Percentiles rank a stretch among this genome's conserved stretches.
These are phyloP conservation scores for Gastracanthus pulcherrimus DNA, from an alignment of 2,888 invertebrate species.

Conservation along the genomic window DNA sequence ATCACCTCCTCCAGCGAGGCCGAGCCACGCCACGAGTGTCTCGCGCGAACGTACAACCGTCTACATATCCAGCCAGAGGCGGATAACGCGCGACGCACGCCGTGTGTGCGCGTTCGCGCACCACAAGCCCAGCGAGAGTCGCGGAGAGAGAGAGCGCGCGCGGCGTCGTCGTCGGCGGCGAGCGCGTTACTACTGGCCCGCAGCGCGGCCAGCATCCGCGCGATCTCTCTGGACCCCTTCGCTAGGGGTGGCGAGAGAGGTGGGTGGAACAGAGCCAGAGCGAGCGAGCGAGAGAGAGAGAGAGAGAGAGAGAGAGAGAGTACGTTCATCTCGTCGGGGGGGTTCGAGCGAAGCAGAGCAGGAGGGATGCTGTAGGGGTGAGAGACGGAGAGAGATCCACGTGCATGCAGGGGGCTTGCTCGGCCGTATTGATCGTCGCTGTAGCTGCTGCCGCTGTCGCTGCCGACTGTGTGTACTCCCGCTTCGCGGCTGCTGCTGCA, in stretches of 20 bases:
- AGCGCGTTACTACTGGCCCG: slow-evolving; percentile 47
- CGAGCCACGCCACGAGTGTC: too few relatives aligned
- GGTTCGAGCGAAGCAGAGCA: background rate
- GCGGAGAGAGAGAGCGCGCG: too few relatives aligned
- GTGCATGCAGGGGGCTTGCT: background rate
- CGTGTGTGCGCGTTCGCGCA: too few relatives aligned
- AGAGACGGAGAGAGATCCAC: slow-evolving; percentile 11
- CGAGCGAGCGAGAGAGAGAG: slow-evolving; percentile 2
- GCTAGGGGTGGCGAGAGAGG: background rate
- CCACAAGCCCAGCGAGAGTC: too few relatives aligned
- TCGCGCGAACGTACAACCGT: too few relatives aligned
- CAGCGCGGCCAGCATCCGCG: slow-evolving; percentile 51
- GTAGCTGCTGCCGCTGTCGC: background rate
- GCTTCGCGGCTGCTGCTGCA: too few relatives aligned
- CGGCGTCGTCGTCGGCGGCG: slow-evolving; percentile 1
- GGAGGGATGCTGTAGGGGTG: slow-evolving; percentile 3
- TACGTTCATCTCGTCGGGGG: too few relatives aligned
- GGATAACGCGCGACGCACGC: too few relatives aligned
- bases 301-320: slow-evolving; percentile 13
- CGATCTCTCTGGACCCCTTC: background rate
- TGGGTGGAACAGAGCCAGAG: background rate
- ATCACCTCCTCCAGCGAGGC: too few relatives aligned
- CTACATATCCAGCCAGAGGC: too few relatives aligned
- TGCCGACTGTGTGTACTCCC: too few relatives aligned
- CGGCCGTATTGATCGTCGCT: background rate